These are phyloP conservation scores for Melanotaenia nigrans DNA, from an alignment of 2,797 vertebrate species.

Conservation along the genomic window DNA sequence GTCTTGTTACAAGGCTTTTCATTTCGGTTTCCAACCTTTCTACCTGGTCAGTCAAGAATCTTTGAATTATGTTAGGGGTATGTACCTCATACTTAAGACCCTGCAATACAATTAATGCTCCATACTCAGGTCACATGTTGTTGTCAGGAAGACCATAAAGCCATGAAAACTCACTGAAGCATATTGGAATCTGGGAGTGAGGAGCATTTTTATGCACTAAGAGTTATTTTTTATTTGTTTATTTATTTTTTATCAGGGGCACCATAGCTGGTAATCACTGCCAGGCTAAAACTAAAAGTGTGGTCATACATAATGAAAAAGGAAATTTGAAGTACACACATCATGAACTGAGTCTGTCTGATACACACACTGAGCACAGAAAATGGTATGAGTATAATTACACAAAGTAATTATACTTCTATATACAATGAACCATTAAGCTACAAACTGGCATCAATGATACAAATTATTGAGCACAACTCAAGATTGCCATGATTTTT, in stretches of 20 bases:
- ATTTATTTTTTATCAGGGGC: conserved; percentile 20
- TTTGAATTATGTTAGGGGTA: background rate
- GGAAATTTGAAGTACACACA: background rate
- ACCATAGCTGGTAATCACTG: background rate
- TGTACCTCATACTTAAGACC: background rate
- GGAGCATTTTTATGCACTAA: background rate
- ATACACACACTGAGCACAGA: background rate
- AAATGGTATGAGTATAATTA: conserved; percentile 11
- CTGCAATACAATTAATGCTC: background rate
- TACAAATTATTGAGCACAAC: conserved; percentile 5
- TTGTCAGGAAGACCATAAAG: conserved; percentile 1
- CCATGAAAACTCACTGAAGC: background rate
- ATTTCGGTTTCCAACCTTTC: background rate
- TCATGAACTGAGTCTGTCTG: conserved; percentile 11
- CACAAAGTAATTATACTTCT: conserved; percentile 4
- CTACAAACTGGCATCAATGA: background rate
- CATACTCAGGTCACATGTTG: background rate
- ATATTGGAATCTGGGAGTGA: background rate
- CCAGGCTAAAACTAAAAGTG: conserved; percentile 24
- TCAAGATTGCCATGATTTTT: conserved; percentile 6
- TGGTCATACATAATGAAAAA: conserved; percentile 13
- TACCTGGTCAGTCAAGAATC: background rate
- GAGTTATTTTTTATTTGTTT: background rate
- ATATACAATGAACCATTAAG: background rate
- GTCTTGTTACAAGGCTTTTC: background rate